Percentiles rank a stretch among this genome's conserved stretches.
Conservation (phyloP, 2,113 vertebrate genomes). For the Ceyx melanurus region DNA sequence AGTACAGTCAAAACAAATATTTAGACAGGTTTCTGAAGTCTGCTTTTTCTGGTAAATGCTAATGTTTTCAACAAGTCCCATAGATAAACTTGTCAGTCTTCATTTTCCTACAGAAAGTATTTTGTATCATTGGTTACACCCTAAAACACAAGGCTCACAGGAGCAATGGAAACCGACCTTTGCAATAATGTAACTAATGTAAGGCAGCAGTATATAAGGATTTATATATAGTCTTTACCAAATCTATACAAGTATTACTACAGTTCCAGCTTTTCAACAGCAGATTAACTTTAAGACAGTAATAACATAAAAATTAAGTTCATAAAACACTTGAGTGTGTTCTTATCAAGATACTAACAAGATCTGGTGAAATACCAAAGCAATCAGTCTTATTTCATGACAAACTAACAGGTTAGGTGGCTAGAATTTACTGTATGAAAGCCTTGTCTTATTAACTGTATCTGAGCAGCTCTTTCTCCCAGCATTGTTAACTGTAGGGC, state of each 20-base stretch:
- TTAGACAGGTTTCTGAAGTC: background rate
- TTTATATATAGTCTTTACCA: background rate
- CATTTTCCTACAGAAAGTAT: conserved; percentile 4
- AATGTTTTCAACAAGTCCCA: background rate
- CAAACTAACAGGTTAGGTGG: background rate
- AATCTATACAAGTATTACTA: background rate
- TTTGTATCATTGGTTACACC: background rate
- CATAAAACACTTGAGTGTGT: background rate
- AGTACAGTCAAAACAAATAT: conserved; percentile 8
- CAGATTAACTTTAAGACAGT: background rate
- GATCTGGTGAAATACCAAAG: conserved; percentile 11
- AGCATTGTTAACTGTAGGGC: background rate
- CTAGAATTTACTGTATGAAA: background rate
- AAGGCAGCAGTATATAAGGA: background rate
- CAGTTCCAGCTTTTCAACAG: background rate
- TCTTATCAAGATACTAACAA: conserved; percentile 12
- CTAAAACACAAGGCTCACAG: background rate
- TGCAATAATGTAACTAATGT: background rate
- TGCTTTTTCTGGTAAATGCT: background rate
- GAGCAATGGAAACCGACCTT: background rate
- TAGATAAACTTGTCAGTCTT: background rate
- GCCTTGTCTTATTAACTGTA: background rate
- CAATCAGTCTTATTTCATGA: background rate
- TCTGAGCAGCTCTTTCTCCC: background rate
- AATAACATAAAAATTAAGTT: background rate